Base-by-base conservation (phyloP, 2,797 vertebrate species). In the Acanthurus tractus region DNA sequence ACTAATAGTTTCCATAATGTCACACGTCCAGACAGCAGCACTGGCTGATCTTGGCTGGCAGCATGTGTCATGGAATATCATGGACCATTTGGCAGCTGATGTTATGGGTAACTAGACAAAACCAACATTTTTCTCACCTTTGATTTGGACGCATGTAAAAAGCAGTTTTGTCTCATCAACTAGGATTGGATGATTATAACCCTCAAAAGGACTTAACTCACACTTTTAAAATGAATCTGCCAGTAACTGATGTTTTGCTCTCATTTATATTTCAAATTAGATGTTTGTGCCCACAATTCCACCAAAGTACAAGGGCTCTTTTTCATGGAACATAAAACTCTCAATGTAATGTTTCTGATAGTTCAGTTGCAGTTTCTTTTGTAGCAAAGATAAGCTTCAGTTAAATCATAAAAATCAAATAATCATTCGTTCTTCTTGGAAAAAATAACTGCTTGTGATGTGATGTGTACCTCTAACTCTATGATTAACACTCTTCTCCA, bases 1-100 rank as follows among this genome's bases (percentile, higher is more conserved):
- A 34, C 69, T 76, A 84, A 80, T 73, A 82, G 48, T 91, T 92
- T 92, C 92, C 90, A 91, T 81, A 62, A 61, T 67, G 81, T 86
- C 77, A 84, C 63, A 67, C 45, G 18, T 56, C 42, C 74, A 82
- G 62, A 76, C 36, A 55, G 54, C 56, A 44, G 40, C 53, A 40
- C 50, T 52, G 52, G 70, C 70, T 76, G 82, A 86, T 84, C 61
- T 75, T 56, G 56, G 54, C 70, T 83, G 83, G 84, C 59, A 78
- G 76, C 66, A 69, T 70, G 63, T 71, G 75, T 84, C 79, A 79
- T 84, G 86, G 86, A 88, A 87, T 72, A 85, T 80, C 62, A 79
- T 42, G 77, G 58, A 82, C 68, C 54, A 79, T 78, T 79, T 77
- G 74, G 65, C 74, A 63, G 65, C 18, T 83, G 69, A 84, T 83